Conservation (phyloP, 2,888 invertebrate genomes). For the Andrena marginata region DNA sequence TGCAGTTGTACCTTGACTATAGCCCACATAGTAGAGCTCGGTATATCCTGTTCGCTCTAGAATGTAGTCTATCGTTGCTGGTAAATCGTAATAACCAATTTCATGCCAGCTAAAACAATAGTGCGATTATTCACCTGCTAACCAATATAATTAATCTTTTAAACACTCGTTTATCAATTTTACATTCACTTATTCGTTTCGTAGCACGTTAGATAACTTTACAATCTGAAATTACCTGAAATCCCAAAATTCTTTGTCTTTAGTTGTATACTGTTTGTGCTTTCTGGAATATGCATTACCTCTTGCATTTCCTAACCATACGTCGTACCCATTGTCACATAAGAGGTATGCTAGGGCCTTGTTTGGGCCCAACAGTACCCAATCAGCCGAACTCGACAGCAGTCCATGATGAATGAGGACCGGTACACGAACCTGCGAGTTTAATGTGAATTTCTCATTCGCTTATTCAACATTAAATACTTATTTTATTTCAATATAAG, state of each 20-base stretch:
- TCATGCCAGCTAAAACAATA: slow-evolving; percentile 86
- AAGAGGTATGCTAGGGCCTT: slow-evolving; percentile 82
- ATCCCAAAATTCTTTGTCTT: slow-evolving; percentile 83
- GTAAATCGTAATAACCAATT: slow-evolving; percentile 87
- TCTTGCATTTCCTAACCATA: slow-evolving; percentile 82
- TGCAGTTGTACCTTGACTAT: slow-evolving; percentile 87
- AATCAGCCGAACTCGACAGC: slow-evolving; percentile 82
- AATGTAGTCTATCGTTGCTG: slow-evolving; percentile 87
- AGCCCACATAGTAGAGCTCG: slow-evolving; percentile 87
- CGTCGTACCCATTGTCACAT: slow-evolving; percentile 81
- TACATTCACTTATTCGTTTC: neutral
- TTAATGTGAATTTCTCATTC: neutral
- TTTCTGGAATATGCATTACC: slow-evolving; percentile 82
- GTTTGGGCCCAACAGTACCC: slow-evolving; percentile 81
- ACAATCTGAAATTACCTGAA: slow-evolving; percentile 77
- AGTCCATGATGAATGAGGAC: slow-evolving; percentile 81
- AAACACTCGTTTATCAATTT: neutral
- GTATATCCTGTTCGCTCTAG: slow-evolving; percentile 84
- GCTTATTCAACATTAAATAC: slow-evolving; percentile 1
- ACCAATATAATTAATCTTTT: slow-evolving; percentile 3
- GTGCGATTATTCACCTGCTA: slow-evolving; percentile 25
- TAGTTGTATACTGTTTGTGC: slow-evolving; percentile 79
- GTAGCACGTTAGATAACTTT: neutral
- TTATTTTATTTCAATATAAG: neutral
- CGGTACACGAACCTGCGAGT: slow-evolving; percentile 47